phyloP scores from a whole-genome alignment of 2,113 vertebrate species.

The Callipepla squamata region DNA sequence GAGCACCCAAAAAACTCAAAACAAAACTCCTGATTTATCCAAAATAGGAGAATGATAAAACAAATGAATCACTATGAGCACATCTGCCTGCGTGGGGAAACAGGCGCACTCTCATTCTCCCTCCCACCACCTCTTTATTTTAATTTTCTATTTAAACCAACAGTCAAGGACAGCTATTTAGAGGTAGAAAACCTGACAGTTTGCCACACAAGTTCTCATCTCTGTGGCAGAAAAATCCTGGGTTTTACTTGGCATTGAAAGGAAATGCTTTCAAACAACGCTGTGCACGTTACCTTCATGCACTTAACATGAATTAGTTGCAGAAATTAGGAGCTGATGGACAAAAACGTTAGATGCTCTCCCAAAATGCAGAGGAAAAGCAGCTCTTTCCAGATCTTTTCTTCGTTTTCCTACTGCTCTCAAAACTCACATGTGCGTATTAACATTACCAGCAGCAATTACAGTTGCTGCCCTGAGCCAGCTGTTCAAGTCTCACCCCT shows the following conservation, averaged over 20 bases:
- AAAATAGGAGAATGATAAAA: background rate
- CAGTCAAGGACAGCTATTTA: background rate
- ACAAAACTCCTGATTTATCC: accelerated
- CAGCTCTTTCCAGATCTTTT: background rate
- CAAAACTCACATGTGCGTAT: background rate
- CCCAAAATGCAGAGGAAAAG: background rate
- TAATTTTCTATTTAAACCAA: background rate
- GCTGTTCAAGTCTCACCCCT: background rate
- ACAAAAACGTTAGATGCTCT: background rate
- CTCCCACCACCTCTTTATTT: background rate
- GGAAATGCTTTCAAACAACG: background rate
- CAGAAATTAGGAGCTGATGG: background rate
- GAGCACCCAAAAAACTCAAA: background rate
- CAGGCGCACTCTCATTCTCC: background rate
- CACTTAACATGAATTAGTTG: background rate
- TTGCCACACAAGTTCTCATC: background rate
- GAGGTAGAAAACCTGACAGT: background rate
- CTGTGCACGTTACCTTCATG: background rate
- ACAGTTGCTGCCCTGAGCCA: background rate
- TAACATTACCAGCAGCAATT: background rate
- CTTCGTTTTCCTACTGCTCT: background rate
- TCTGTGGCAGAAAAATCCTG: background rate
- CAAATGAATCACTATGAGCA: accelerated
- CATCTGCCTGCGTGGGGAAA: accelerated
- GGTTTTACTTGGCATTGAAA: background rate